Percentiles rank a stretch among this genome's conserved stretches.
Conservation (phyloP, 92 coral and sea anemone species). For the Desmophyllum pertusum region DNA sequence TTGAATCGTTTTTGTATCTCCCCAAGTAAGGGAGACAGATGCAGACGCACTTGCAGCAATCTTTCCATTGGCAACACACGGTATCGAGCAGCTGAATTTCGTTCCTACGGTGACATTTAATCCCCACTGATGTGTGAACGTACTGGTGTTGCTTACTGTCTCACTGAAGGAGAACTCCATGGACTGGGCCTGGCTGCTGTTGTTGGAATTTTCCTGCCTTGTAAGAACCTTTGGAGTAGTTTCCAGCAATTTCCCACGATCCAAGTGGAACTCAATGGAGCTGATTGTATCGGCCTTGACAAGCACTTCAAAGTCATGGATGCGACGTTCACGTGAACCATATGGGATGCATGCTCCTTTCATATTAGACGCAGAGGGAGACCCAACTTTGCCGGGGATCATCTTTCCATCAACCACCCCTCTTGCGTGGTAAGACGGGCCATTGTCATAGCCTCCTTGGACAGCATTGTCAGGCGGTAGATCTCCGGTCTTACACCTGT, state of each 20-base stretch:
- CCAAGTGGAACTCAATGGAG: neutral
- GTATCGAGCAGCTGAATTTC: neutral
- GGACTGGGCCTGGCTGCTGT: neutral
- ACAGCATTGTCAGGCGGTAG: conserved; percentile 35
- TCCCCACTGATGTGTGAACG: neutral
- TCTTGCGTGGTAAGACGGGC: conserved; percentile 21
- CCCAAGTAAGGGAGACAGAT: neutral
- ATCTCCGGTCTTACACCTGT: conserved; percentile 11
- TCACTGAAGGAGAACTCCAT: neutral
- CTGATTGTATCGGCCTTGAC: neutral
- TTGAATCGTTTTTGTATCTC: neutral
- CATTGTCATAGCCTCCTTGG: conserved; percentile 16
- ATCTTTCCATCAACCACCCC: conserved; percentile 1
- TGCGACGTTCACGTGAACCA: neutral
- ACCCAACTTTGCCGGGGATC: conserved; percentile 24
- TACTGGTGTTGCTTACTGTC: conserved; percentile 1
- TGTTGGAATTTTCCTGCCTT: neutral
- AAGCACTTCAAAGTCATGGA: neutral
- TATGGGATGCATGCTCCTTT: conserved; percentile 4
- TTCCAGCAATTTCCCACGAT: neutral
- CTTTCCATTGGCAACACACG: neutral
- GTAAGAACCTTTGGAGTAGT: neutral
- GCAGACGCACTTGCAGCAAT: neutral
- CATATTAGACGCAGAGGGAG: neutral
- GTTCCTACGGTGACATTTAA: neutral